Evolutionary conservation across 2,113 vertebrate species (phyloP).

Genomic region (Lasiurus borealis): DNA sequence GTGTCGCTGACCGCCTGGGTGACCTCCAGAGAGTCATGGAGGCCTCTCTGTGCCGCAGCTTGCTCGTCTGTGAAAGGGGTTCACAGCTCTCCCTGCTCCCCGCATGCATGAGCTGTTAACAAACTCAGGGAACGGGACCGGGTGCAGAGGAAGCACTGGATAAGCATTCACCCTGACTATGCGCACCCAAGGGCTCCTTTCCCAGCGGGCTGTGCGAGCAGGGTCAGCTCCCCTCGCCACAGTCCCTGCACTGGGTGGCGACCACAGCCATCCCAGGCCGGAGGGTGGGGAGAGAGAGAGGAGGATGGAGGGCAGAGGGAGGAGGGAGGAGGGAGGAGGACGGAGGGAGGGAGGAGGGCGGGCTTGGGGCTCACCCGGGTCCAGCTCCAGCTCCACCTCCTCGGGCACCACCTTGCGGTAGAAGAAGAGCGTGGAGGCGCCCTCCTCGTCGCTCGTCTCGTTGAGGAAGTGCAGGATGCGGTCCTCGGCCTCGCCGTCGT

Average conservation of each 20-base stretch:
- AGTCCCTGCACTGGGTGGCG: too few relatives aligned
- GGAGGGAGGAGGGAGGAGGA: too few relatives aligned
- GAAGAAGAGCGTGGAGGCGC: conserved; percentile 87
- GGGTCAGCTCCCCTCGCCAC: too few relatives aligned
- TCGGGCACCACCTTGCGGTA: conserved; percentile 84
- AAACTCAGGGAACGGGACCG: fast-evolving
- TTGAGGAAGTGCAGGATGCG: conserved; percentile 89
- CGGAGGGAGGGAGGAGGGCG: too few relatives aligned
- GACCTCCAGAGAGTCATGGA: too few relatives aligned
- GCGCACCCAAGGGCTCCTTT: not conserved
- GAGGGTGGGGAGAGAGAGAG: too few relatives aligned
- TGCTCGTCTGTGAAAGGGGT: not conserved
- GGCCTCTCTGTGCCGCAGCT: too few relatives aligned
- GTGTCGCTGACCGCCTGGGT: too few relatives aligned
- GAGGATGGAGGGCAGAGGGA: too few relatives aligned
- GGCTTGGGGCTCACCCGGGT: too few relatives aligned
- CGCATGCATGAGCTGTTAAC: fast-evolving
- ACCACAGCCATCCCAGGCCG: too few relatives aligned
- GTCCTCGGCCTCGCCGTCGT: conserved; percentile 86
- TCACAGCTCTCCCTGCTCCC: fast-evolving
- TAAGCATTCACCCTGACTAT: not conserved
- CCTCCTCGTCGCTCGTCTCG: conserved; percentile 78
- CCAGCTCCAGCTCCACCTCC: conserved; percentile 85
- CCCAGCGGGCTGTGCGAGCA: too few relatives aligned
- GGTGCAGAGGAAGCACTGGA: not conserved